Conservation (phyloP, 2,888 invertebrate genomes). For the Drosophila mimetica region DNA sequence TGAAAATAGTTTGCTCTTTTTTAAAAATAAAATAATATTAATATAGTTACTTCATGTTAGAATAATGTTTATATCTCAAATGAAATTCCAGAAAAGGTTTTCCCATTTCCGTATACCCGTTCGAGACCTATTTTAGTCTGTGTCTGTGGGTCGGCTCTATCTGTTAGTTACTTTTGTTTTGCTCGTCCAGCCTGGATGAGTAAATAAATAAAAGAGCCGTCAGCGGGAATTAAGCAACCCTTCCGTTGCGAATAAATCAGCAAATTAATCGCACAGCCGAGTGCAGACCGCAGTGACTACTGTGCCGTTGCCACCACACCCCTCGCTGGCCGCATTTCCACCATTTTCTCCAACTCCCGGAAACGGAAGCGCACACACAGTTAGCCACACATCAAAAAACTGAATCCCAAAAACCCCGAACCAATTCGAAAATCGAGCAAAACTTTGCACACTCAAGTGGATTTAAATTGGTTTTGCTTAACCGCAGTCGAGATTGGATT, state of each 20-base stretch:
- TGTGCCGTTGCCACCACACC: conserved; percentile 1
- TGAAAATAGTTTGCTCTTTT: too few species aligned
- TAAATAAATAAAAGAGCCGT: conserved; percentile 61
- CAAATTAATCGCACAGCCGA: conserved; percentile 65
- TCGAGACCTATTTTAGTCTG: background rate
- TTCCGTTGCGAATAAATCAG: conserved; percentile 82
- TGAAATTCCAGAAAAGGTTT: background rate
- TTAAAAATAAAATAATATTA: too few species aligned
- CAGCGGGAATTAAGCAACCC: conserved; percentile 78
- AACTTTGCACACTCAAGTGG: conserved; percentile 63
- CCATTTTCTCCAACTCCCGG: conserved; percentile 41
- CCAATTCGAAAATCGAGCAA: conserved; percentile 17
- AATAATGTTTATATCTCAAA: background rate
- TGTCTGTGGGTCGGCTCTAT: background rate
- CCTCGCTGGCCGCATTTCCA: background rate
- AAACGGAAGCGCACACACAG: conserved; percentile 77
- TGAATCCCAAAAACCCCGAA: conserved; percentile 16
- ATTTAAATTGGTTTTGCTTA: conserved; percentile 70
- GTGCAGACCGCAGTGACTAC: conserved; percentile 55
- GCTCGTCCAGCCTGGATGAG: conserved; percentile 13
- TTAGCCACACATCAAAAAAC: conserved; percentile 63
- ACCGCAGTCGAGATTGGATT: conserved; percentile 42
- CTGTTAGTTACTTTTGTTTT: conserved; percentile 31
- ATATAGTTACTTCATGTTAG: too few species aligned
- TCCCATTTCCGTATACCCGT: background rate